Conservation (phyloP, 1,140 invertebrate genomes). For the Teleogryllus occipitalis region DNA sequence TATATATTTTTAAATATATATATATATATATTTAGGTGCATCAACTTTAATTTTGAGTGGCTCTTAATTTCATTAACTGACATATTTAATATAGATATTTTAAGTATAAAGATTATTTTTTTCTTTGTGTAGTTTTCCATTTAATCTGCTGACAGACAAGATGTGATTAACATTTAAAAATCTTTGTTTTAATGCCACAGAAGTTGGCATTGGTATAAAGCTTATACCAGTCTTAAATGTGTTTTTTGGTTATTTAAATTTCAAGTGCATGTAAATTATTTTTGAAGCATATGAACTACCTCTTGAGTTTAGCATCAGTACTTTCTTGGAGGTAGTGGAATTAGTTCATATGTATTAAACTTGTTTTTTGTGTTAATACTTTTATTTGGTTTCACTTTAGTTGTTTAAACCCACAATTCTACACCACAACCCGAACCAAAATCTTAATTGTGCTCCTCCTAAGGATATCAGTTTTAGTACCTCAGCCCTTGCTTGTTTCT, state of each 20-base stretch:
- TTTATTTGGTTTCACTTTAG: conserved; percentile 13
- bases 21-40: not conserved
- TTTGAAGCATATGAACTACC: conserved; percentile 7
- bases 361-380: conserved; percentile 13
- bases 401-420: not conserved
- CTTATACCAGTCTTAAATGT: not conserved
- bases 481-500: conserved; percentile 17
- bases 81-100: conserved; percentile 2
- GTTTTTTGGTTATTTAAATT: not conserved
- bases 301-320: conserved; percentile 10
- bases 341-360: conserved; percentile 16
- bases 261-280: not conserved
- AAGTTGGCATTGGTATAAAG: not conserved
- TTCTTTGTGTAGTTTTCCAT: conserved; percentile 15
- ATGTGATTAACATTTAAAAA: conserved; percentile 18
- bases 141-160: conserved; percentile 13
- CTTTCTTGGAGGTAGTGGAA: conserved; percentile 12
- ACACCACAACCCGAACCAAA: conserved; percentile 13
- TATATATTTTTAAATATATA: too few species aligned
- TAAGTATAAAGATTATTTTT: not conserved
- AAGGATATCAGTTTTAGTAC: not conserved
- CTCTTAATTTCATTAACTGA: not conserved
- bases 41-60: not conserved
- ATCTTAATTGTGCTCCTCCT: not conserved
- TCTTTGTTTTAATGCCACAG: conserved; percentile 13